Conservation (phyloP, 2,888 invertebrate genomes). For the Cinara cedri region DNA sequence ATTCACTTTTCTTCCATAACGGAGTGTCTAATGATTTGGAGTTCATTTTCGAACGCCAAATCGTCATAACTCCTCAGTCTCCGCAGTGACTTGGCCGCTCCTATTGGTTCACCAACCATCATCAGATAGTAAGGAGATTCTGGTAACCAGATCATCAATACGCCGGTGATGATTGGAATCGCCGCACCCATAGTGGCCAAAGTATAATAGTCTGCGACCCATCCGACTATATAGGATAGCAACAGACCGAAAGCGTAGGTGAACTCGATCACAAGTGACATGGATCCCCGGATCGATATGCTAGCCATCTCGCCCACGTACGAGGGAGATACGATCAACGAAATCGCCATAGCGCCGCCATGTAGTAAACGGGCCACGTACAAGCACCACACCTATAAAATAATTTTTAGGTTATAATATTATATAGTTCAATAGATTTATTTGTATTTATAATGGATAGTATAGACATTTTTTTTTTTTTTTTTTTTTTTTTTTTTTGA, state of each 20-base stretch:
- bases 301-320: slow-evolving; percentile 58
- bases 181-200: slow-evolving; percentile 62
- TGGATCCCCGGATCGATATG: slow-evolving; percentile 33
- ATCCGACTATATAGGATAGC: slow-evolving; percentile 59
- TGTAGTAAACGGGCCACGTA: slow-evolving; percentile 55
- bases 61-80: slow-evolving; percentile 53
- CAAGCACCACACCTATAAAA: slow-evolving; percentile 38
- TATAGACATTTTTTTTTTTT: no score
- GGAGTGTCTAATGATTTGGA: slow-evolving; percentile 52
- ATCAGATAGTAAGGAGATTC: slow-evolving; percentile 71
- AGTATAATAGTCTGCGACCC: slow-evolving; percentile 56
- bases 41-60: slow-evolving; percentile 16
- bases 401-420: no score
- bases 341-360: slow-evolving; percentile 59
- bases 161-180: slow-evolving; percentile 65
- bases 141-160: slow-evolving; percentile 68
- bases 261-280: slow-evolving; percentile 44
- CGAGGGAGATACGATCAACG: slow-evolving; percentile 59
- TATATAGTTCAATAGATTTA: no score
- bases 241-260: slow-evolving; percentile 58
- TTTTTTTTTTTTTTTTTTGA: no score
- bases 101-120: slow-evolving; percentile 65
- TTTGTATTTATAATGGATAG: no score
- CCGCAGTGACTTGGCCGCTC: slow-evolving; percentile 59
- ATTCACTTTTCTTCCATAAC: slow-evolving; percentile 56